These are phyloP conservation scores for Cirrhinus molitorella DNA, from an alignment of 2,797 vertebrate genomes.

Conservation along the genomic window DNA sequence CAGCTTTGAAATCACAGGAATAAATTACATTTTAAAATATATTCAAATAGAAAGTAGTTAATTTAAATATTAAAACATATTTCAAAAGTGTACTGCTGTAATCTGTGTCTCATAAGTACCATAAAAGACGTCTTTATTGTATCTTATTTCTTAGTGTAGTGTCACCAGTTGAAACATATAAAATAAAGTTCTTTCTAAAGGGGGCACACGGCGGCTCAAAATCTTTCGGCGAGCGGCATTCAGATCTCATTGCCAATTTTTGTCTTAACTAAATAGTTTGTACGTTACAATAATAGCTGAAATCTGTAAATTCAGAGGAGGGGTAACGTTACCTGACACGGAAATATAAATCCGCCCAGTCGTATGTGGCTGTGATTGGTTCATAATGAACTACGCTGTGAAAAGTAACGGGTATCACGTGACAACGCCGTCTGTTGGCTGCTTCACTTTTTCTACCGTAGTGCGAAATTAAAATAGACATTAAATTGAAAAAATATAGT, in stretches of 20 bases:
- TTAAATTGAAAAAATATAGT: background rate
- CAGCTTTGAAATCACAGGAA: too few species aligned
- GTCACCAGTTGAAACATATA: background rate
- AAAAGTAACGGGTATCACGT: background rate
- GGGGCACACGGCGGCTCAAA: background rate
- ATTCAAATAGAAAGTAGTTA: too few species aligned
- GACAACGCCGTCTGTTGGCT: background rate
- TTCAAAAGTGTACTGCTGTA: background rate
- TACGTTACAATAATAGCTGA: background rate
- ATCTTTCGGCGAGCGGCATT: background rate
- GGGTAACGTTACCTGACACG: background rate
- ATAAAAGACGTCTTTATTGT: background rate
- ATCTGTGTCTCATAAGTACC: background rate
- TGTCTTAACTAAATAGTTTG: background rate
- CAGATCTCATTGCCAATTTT: background rate
- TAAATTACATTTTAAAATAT: too few species aligned
- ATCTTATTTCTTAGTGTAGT: background rate
- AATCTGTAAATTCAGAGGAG: background rate
- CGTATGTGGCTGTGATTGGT: background rate
- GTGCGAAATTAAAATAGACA: background rate
- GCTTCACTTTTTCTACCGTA: background rate
- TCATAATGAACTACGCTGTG: background rate
- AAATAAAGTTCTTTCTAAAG: background rate
- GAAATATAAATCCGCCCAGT: fast-evolving
- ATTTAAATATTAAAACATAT: too few species aligned